phyloP scores from a whole-genome alignment of 2,797 vertebrate genomes.

The Protonibea diacanthus region DNA sequence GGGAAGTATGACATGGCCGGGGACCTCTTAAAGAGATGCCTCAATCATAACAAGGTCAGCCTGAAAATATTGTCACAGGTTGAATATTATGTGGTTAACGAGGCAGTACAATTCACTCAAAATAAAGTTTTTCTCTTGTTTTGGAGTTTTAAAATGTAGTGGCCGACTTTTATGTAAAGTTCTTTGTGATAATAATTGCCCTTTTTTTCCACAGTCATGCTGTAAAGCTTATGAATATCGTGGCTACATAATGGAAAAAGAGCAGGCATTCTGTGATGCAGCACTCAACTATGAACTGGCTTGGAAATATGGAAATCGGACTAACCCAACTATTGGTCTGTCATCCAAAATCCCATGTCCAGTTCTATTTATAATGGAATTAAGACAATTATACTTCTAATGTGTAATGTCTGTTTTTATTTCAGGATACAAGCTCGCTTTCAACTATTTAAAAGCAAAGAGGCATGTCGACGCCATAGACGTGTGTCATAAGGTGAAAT shows the following conservation, averaged over 20 bases:
- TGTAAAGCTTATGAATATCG: constrained; percentile 98
- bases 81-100: constrained; percentile 4
- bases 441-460: constrained; percentile 98
- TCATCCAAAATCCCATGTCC: constrained; percentile 49
- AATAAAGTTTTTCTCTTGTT: background rate
- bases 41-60: constrained; percentile 93
- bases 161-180: constrained; percentile 9
- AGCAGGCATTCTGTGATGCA: constrained; percentile 95
- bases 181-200: constrained; percentile 42
- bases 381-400: constrained; percentile 20
- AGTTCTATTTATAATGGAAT: constrained; percentile 21
- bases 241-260: constrained; percentile 99
- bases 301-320: constrained; percentile 95
- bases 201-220: constrained; percentile 88
- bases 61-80: constrained; percentile 20
- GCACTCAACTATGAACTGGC: constrained; percentile 96
- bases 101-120: background rate
- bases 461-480: constrained; percentile 95
- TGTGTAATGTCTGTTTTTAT: constrained; percentile 50
- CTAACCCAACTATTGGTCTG: constrained; percentile 93
- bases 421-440: constrained; percentile 97
- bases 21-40: constrained; percentile 93
- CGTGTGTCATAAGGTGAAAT: constrained; percentile 95
- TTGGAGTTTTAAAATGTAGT: constrained; percentile 8
- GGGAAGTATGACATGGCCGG: constrained; percentile 96